Base-by-base conservation (phyloP, 2,888 invertebrate species). In the Trissolcus brochymenae region DNA sequence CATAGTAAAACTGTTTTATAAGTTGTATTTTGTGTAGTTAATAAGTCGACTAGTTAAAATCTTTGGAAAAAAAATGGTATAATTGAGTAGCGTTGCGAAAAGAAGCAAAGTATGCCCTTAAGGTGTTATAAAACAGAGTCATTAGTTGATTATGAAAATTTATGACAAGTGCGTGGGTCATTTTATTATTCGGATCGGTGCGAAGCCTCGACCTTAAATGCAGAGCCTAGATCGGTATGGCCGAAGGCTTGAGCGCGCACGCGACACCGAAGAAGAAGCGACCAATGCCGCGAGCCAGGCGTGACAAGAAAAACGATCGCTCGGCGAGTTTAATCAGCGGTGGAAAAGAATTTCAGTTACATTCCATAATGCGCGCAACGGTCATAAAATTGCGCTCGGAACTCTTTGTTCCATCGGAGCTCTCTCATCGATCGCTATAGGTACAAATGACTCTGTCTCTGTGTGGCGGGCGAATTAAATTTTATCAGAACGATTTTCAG, bases 161-260 rank as follows among this genome's bases (percentile, higher is more conserved):
- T 54, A 51, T 57, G 62, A 46, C 50, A n/a, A 66, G 35, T 40
- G 72, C 77, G 75, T 81, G 77, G 61, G 54, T 50, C 74, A 72
- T 54, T 77, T 84, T 82, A 77, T 76, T 84, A 85, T 85, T 82
- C 84, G 19, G 60, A 70, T 60, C 53, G 60, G 51, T 61, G 70
- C 46, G 64, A 72, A 81, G 54, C 83, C 83, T 82, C 84, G 85
- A 81, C 82, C 76, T 84, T 83, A 83, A 83, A 84, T 78, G 76
- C 78, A 54, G 60, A 64, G 79, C 77, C 75, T 81, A 43, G 76
- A 67, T 60, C 70, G 80, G 80, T 51, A 54, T 55, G 64, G 46
- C n/a, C 57, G 57, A 65, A 75, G 54, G 68, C 77, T 77, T 78
- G 73, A 73, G 62, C 68, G 68, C 59, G 70, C 57, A 73, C 54